Evolutionary conservation across 2,113 vertebrate genomes (phyloP).

Genomic region (Candoia aspera): DNA sequence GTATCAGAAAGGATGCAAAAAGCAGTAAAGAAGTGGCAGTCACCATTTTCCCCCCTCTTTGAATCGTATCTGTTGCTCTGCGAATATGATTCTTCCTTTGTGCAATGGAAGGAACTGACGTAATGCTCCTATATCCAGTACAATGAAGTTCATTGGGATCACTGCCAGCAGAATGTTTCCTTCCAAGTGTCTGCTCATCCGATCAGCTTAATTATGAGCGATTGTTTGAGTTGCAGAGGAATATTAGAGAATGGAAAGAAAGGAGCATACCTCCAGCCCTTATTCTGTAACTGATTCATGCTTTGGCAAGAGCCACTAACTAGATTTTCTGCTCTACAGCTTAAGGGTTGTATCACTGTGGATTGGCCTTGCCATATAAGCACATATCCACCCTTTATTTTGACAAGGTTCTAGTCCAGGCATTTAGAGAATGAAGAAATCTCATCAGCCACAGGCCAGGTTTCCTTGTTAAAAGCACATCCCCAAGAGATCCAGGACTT

Average conservation of each 20-base stretch:
- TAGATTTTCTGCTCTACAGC: conserved; percentile 75
- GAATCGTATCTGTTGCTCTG: conserved; percentile 35
- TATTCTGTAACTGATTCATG: conserved; percentile 80
- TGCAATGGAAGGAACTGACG: conserved; percentile 75
- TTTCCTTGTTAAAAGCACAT: conserved; percentile 57
- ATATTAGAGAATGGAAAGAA: conserved; percentile 85
- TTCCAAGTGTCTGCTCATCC: conserved; percentile 76
- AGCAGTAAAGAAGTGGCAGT: conserved; percentile 51
- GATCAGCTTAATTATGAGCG: conserved; percentile 79
- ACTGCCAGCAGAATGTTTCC: conserved; percentile 70
- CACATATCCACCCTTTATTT: conserved; percentile 72
- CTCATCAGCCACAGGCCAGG: conserved; percentile 64
- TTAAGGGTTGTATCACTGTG: conserved; percentile 67
- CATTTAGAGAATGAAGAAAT: conserved; percentile 76
- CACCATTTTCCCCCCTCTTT: conserved; percentile 35
- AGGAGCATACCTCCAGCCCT: conserved; percentile 71
- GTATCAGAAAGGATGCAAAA: neutral
- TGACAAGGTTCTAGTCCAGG: conserved; percentile 72
- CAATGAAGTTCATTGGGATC: conserved; percentile 63
- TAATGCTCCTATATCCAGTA: conserved; percentile 72
- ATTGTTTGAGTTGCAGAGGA: conserved; percentile 80
- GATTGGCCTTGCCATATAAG: conserved; percentile 82
- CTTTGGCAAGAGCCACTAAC: conserved; percentile 75
- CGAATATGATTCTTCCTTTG: conserved; percentile 51
- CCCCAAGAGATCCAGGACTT: conserved; percentile 52